A percentile compares a stretch with the other conserved stretches of the same genome.
Evolutionary conservation across 1,140 invertebrate species (phyloP).

Genomic region (Pemphigus obesinymphae): DNA sequence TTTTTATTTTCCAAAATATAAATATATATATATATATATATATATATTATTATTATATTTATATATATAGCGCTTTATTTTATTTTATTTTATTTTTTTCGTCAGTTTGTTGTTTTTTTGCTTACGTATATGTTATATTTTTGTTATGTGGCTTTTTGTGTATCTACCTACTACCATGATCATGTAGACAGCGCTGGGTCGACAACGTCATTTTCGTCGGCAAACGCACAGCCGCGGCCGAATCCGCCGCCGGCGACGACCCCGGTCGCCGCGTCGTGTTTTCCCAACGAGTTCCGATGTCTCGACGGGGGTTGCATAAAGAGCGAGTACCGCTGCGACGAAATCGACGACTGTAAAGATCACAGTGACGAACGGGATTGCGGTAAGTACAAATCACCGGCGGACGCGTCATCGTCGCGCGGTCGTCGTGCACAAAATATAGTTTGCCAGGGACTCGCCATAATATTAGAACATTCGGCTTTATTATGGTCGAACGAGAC

Average conservation of each 20-base stretch:
- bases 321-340: constrained; percentile 61
- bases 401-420: not conserved
- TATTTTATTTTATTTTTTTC: not conserved
- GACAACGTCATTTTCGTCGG: not conserved
- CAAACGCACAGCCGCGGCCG: not conserved
- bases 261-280: constrained; percentile 12
- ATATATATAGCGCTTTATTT: not conserved
- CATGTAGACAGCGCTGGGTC: not conserved
- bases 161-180: not conserved
- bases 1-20: not conserved
- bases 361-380: constrained; percentile 77
- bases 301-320: constrained; percentile 57
- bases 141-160: constrained; percentile 26
- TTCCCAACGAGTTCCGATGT: constrained; percentile 55
- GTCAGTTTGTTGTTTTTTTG: not conserved
- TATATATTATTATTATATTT: not conserved
- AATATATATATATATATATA: not conserved
- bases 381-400: constrained; percentile 47
- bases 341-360: constrained; percentile 63
- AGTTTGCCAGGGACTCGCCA: not conserved
- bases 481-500: not conserved
- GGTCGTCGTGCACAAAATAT: not conserved
- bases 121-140: constrained; percentile 13
- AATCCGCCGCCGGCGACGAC: not conserved
- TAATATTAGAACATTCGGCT: too few species aligned